Percentiles rank a stretch among this genome's conserved stretches.
Conservation (phyloP, 1,140 invertebrate genomes). For the Orius insidiosus region DNA sequence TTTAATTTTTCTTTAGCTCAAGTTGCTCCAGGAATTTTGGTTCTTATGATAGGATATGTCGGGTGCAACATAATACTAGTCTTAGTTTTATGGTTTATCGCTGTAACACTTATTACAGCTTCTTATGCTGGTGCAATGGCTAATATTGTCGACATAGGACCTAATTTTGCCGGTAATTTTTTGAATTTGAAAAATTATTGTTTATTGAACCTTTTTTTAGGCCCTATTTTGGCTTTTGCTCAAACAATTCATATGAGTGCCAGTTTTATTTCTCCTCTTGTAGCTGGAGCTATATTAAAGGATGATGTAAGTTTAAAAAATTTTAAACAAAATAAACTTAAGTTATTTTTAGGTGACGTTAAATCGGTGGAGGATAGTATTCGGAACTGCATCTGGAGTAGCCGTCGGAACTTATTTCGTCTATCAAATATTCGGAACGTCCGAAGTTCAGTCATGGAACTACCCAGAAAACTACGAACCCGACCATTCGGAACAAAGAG, state of each 20-base stretch:
- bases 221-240: conserved; percentile 50
- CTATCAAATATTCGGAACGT: conserved; percentile 50
- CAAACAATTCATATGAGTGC: conserved; percentile 61
- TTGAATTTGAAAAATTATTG: too few relatives aligned
- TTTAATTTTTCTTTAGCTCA: conserved; percentile 30
- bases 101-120: conserved; percentile 51
- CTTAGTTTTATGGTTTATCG: conserved; percentile 37
- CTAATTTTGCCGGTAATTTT: conserved; percentile 40
- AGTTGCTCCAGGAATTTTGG: conserved; percentile 47
- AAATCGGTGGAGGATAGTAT: conserved; percentile 53
- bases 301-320: conserved; percentile 29
- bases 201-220: conserved; percentile 25
- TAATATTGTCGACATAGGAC: conserved; percentile 52
- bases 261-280: conserved; percentile 47
- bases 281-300: conserved; percentile 36
- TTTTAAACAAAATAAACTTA: background rate
- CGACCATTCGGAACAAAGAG: too few relatives aligned
- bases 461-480: conserved; percentile 23
- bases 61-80: conserved; percentile 40
- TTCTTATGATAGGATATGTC: conserved; percentile 44
- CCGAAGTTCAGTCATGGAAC: conserved; percentile 43
- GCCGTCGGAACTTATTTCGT: conserved; percentile 45
- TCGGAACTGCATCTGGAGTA: conserved; percentile 43
- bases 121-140: conserved; percentile 61
- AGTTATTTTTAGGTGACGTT: conserved; percentile 34